Percentiles rank a stretch among this genome's conserved stretches.
These are phyloP conservation scores for Syrphus vitripennis DNA, from an alignment of 2,888 invertebrate species.

Conservation along the genomic window DNA sequence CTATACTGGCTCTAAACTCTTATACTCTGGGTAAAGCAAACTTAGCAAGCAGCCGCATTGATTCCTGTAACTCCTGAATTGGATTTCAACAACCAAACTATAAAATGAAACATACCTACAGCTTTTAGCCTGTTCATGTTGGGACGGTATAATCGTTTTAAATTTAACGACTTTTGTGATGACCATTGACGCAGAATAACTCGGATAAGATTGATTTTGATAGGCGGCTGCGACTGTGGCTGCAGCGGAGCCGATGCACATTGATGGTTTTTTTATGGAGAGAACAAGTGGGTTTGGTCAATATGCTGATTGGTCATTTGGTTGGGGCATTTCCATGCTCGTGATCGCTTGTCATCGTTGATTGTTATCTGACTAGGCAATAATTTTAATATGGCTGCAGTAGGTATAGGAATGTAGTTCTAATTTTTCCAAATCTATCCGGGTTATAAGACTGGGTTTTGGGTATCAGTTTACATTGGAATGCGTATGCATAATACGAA, in stretches of 20 bases:
- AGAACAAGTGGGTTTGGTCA: slow-evolving; percentile 51
- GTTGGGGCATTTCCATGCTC: slow-evolving; percentile 17
- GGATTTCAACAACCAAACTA: not conserved
- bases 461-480: not conserved
- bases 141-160: slow-evolving; percentile 34
- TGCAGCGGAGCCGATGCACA: not conserved
- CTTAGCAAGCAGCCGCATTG: not conserved
- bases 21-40: not conserved
- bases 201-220: slow-evolving; percentile 41
- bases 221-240: not conserved
- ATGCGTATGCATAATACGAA: not conserved
- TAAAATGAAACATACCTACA: not conserved
- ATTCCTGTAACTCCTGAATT: slow-evolving; percentile 63
- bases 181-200: slow-evolving; percentile 37
- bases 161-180: slow-evolving; percentile 56
- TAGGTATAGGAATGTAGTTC: not conserved
- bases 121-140: not conserved
- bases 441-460: not conserved
- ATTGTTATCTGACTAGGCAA: slow-evolving; percentile 12
- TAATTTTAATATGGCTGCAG: slow-evolving; percentile 1
- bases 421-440: not conserved
- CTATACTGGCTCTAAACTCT: not conserved
- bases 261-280: not conserved
- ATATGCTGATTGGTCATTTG: slow-evolving; percentile 59
- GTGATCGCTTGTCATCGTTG: slow-evolving; percentile 41